Evolutionary conservation across 2,797 vertebrate species (phyloP), one percentile per base, ranked within the genome.

Genomic region (Xiphophorus birchmanni): DNA sequence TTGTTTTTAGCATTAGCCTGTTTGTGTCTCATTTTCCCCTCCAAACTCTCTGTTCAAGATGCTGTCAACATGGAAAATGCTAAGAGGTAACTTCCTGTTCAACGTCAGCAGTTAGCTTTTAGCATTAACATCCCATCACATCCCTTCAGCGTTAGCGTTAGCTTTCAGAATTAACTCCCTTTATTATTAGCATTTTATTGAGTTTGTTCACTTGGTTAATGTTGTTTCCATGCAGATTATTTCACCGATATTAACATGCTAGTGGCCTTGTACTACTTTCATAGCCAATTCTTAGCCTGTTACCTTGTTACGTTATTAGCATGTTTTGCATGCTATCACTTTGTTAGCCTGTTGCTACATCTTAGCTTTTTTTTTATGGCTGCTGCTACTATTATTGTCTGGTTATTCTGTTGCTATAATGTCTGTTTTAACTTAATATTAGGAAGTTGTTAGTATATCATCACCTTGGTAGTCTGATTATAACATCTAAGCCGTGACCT

Each of bases 1-100:
- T 26, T 63, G 23, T 71, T 67, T 67, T 85, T 82, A 83, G 88
- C 52, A 0, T 86, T 88, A 89, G 91, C 83, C 0, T 89, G 18
- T 86, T 80, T 86, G 72, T 90, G 72, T 92, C 84, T 88, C 63
- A 79, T 89, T 82, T 87, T 90, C 80, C 67, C 81, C 87, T 90
- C 63, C 87, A 90, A 89, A 88, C 89, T 91, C 71, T 90, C 90
- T 77, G 71, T 82, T 86, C 72, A 92, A 92, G 91, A 92, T 1
- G 82, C 3, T n/a, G 8, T 79, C 89, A 4, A 67, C 73, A 11
- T 48, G 6, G 67, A 50, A 82, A 84, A 76, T 74, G 17, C 81
- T 83, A 72, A 75, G 87, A 94, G 93, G 93, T 93, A 93, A 89
- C 60, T 0, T 67, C 35, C 50, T 8, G 3, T 32, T 72, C 80